Evolutionary conservation across 2,797 vertebrate genomes (phyloP).

Genomic region (Tiaroga cobitis): DNA sequence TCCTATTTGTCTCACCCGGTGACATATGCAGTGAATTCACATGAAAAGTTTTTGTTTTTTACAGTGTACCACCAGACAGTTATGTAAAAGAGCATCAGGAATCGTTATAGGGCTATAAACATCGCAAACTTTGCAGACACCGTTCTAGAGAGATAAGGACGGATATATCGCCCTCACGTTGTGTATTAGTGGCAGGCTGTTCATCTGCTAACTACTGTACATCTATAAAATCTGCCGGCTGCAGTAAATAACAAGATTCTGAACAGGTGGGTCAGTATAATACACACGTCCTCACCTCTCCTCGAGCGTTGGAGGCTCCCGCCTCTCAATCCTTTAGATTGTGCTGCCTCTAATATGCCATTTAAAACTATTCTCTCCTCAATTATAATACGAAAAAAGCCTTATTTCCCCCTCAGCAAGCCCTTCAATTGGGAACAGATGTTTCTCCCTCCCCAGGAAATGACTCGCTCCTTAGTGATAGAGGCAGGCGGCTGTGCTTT

Average conservation of each 20-base stretch:
- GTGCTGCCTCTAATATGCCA: constrained; percentile 53
- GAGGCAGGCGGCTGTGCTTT: constrained; percentile 72
- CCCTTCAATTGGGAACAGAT: constrained; percentile 77
- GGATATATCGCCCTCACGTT: not conserved
- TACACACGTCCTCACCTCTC: constrained; percentile 45
- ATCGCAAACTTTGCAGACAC: not conserved
- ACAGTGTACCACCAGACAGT: not conserved
- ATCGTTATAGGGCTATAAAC: not conserved
- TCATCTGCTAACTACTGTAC: not conserved
- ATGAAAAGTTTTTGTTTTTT: not conserved
- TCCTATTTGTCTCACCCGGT: too few species aligned
- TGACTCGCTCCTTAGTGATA: constrained; percentile 73
- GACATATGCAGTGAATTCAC: not conserved
- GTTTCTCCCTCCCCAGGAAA: constrained; percentile 74
- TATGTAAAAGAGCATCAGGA: not conserved
- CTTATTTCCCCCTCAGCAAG: constrained; percentile 65
- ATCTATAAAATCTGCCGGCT: not conserved
- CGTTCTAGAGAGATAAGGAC: not conserved
- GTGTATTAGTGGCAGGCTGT: constrained; percentile 22
- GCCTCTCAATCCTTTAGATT: constrained; percentile 62
- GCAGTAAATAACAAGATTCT: constrained; percentile 20
- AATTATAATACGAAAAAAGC: constrained; percentile 75
- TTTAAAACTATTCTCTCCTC: constrained; percentile 68
- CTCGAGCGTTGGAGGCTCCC: constrained; percentile 56
- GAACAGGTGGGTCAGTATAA: constrained; percentile 45